Percentiles rank a stretch among this genome's conserved stretches.
Conservation (phyloP, 2,888 invertebrate genomes). For the Agrotis ipsilon region DNA sequence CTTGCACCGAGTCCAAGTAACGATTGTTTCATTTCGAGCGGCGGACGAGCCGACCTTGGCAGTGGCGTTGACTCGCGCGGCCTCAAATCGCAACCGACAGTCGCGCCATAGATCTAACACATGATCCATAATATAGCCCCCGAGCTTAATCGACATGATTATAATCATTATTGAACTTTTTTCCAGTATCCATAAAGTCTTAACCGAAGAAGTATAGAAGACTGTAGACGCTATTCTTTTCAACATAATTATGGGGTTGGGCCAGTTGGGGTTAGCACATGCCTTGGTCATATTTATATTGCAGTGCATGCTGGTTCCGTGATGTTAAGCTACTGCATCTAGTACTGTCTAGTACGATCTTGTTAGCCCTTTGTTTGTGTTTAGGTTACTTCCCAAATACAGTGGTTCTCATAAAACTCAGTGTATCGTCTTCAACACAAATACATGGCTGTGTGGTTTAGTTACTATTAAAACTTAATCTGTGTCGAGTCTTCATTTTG, state of each 20-base stretch:
- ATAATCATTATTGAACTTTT: constrained; percentile 3
- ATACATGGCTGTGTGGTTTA: background rate
- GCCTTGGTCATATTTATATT: background rate
- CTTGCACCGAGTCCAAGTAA: constrained; percentile 73
- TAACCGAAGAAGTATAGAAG: background rate
- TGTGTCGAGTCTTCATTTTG: too few species aligned
- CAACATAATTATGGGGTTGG: too few species aligned
- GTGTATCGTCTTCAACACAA: background rate
- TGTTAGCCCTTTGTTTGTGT: background rate
- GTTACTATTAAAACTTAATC: too few species aligned
- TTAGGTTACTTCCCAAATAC: background rate
- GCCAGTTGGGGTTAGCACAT: too few species aligned
- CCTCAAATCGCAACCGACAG: constrained; percentile 83
- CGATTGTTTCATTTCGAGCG: constrained; percentile 73
- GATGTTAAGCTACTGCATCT: too few species aligned
- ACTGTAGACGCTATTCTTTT: background rate
- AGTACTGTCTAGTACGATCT: too few species aligned
- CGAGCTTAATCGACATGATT: constrained; percentile 39
- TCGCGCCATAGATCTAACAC: constrained; percentile 75
- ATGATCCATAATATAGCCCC: constrained; percentile 63
- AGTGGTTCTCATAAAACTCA: background rate
- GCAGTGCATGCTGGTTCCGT: background rate
- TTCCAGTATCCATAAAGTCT: constrained; percentile 1
- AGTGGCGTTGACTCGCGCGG: constrained; percentile 87
- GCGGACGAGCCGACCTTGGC: constrained; percentile 84